Conservation (phyloP, 2,888 invertebrate genomes). For the Meloe dianella region DNA sequence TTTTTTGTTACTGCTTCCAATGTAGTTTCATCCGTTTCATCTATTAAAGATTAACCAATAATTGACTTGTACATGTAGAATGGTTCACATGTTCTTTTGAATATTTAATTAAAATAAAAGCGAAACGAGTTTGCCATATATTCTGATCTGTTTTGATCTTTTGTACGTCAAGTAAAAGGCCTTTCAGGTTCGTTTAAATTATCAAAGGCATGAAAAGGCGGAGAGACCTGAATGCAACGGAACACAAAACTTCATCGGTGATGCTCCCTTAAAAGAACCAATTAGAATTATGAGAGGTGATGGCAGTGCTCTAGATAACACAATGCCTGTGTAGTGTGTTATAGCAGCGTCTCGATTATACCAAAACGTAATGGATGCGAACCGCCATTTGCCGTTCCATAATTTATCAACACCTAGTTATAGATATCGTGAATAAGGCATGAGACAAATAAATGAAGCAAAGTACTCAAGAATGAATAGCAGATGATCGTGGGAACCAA, state of each 20-base stretch:
- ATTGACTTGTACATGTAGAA: conserved; percentile 6
- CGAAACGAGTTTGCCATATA: conserved; percentile 23
- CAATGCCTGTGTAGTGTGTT: conserved; percentile 18
- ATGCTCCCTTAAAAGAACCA: conserved; percentile 36
- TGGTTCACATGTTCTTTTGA: conserved; percentile 17
- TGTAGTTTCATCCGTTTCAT: background rate
- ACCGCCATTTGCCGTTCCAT: conserved; percentile 51
- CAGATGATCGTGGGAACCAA: conserved; percentile 54
- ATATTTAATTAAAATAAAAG: conserved; percentile 36
- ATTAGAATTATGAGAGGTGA: conserved; percentile 44
- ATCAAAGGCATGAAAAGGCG: conserved; percentile 31
- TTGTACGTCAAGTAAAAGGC: conserved; percentile 30
- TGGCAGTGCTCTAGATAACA: conserved; percentile 12
- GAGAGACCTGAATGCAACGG: conserved; percentile 18
- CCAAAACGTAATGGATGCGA: conserved; percentile 43
- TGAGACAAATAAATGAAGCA: conserved; percentile 54
- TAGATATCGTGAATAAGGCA: conserved; percentile 57
- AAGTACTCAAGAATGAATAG: conserved; percentile 56
- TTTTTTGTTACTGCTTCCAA: background rate
- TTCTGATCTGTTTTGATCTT: conserved; percentile 39
- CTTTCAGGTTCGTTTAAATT: conserved; percentile 36
- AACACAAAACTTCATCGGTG: conserved; percentile 16
- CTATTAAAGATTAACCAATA: background rate
- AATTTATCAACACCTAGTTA: conserved; percentile 57
- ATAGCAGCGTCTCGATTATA: conserved; percentile 3